Conservation (phyloP, 1,140 invertebrate genomes). For the Apis dorsata region DNA sequence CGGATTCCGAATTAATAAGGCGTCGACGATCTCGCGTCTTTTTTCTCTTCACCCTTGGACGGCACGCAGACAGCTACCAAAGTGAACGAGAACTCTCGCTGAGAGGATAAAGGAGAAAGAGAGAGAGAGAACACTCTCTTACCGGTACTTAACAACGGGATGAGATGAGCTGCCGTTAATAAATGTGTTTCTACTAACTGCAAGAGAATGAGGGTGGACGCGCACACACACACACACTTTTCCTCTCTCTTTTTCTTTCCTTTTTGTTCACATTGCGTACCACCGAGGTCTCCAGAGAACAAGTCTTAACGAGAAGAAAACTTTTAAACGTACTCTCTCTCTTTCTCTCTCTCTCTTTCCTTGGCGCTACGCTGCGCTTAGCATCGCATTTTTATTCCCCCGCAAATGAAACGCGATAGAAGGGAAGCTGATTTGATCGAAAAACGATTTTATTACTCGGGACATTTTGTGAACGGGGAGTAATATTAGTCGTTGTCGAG, state of each 20-base stretch:
- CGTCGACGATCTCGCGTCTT: conserved; percentile 78
- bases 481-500: not conserved
- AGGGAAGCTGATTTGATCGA: not conserved
- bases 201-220: conserved; percentile 11
- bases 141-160: conserved; percentile 59
- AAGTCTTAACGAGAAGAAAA: conserved; percentile 76
- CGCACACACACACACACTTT: conserved; percentile 6
- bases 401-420: not conserved
- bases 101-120: conserved; percentile 60
- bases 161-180: conserved; percentile 72
- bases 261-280: conserved; percentile 34
- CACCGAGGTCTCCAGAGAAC: conserved; percentile 68
- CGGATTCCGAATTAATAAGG: conserved; percentile 78
- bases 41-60: conserved; percentile 70
- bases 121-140: conserved; percentile 55
- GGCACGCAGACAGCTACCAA: conserved; percentile 73
- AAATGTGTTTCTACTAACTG: conserved; percentile 76
- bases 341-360: conserved; percentile 30
- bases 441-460: not conserved
- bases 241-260: not conserved
- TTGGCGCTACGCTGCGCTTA: conserved; percentile 46
- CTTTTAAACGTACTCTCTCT: conserved; percentile 70
- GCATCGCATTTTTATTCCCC: conserved; percentile 29
- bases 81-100: conserved; percentile 73
- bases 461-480: no score